Percentiles rank a stretch among this genome's conserved stretches.
Evolutionary conservation across 2,797 vertebrate species (phyloP).

Genomic region (Cyclura pinguis): DNA sequence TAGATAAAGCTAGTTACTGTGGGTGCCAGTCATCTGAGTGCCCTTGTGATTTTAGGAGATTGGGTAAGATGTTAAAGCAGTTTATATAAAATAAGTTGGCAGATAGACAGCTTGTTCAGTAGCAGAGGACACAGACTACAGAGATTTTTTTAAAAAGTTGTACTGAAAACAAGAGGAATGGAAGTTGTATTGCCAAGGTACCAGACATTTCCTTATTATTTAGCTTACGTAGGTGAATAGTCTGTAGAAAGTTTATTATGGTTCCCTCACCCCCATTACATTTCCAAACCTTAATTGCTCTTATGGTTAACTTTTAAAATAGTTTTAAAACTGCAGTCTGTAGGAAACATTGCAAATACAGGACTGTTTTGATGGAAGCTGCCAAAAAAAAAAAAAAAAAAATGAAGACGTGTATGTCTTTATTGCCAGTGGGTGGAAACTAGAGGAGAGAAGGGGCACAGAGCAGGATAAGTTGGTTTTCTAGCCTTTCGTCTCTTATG

Average conservation of each 20-base stretch:
- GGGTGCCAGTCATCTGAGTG: neutral
- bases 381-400: too few relatives aligned
- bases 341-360: too few relatives aligned
- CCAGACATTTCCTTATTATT: neutral
- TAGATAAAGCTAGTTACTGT: neutral
- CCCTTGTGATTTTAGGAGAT: neutral
- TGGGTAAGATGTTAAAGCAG: neutral
- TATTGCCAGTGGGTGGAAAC: neutral
- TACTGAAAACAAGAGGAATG: neutral
- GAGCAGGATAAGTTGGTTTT: neutral
- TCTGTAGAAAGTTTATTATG: neutral
- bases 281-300: neutral
- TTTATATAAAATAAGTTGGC: neutral
- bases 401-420: too few relatives aligned
- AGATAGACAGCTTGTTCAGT: neutral
- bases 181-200: neutral
- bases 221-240: neutral
- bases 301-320: neutral
- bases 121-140: neutral
- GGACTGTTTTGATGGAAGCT: too few relatives aligned
- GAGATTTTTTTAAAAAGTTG: neutral
- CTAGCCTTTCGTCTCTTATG: neutral
- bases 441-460: neutral
- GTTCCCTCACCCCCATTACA: neutral
- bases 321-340: neutral